phyloP scores from a whole-genome alignment of 2,797 vertebrate species.

The Emydoidea blandingii region DNA sequence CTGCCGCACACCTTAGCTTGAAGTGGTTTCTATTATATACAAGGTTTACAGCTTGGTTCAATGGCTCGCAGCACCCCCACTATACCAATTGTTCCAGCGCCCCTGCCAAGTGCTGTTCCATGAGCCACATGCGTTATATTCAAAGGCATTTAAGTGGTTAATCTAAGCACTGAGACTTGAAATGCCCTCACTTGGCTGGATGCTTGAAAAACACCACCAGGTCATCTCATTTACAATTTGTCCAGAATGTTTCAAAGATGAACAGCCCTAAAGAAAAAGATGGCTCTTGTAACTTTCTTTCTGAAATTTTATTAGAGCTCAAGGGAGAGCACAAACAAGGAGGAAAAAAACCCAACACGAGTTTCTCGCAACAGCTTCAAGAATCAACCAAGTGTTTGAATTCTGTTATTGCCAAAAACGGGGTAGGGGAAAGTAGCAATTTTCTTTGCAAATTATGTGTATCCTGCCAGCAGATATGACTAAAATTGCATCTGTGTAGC shows the following conservation, averaged over 20 bases:
- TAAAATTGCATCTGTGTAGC: slow-evolving; percentile 40
- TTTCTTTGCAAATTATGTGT: slow-evolving; percentile 49
- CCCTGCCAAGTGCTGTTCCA: not conserved
- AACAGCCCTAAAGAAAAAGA: not conserved
- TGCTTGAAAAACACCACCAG: not conserved
- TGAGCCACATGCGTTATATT: not conserved
- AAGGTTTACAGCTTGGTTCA: too few species aligned
- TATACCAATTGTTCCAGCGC: too few species aligned
- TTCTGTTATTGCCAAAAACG: slow-evolving; percentile 36
- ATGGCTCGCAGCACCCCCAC: too few species aligned
- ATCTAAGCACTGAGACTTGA: not conserved
- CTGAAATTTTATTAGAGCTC: not conserved
- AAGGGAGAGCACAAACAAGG: slow-evolving; percentile 18
- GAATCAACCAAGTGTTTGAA: slow-evolving; percentile 41
- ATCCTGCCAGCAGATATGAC: slow-evolving; percentile 40
- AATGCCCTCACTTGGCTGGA: not conserved
- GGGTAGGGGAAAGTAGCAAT: not conserved
- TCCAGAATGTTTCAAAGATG: slow-evolving; percentile 23
- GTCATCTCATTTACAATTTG: not conserved
- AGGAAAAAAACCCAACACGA: not conserved
- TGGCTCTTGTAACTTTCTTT: slow-evolving; percentile 21
- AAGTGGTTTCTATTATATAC: too few species aligned
- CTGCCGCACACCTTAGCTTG: too few species aligned
- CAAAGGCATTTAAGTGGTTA: not conserved
- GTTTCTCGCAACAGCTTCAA: slow-evolving; percentile 3